A percentile compares a stretch with the other conserved stretches of the same genome.
Conservation (phyloP, 2,113 vertebrate species). For the Leuciscus idus region DNA sequence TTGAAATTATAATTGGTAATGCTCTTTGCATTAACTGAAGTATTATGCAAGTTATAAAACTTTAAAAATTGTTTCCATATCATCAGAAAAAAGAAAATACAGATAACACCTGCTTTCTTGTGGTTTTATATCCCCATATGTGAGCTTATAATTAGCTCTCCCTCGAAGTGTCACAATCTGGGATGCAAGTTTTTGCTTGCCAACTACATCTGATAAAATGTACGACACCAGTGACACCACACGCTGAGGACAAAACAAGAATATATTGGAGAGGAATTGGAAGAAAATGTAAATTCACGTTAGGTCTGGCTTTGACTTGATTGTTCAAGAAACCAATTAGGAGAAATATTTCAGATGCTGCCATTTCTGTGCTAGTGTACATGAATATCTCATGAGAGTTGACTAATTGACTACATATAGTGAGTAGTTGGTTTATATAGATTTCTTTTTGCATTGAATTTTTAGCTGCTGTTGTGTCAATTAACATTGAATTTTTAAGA, state of each 20-base stretch:
- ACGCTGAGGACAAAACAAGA: constrained; percentile 43
- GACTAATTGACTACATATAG: neutral
- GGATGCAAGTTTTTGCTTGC: constrained; percentile 61
- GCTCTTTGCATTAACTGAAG: neutral
- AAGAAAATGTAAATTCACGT: neutral
- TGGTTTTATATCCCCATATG: constrained; percentile 49
- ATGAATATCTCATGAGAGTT: neutral
- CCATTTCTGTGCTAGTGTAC: neutral
- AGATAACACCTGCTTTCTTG: constrained; percentile 42
- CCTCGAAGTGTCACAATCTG: constrained; percentile 66
- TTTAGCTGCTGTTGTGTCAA: neutral
- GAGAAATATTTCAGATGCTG: neutral
- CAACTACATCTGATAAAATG: constrained; percentile 63
- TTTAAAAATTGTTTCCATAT: neutral
- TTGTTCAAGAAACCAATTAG: neutral
- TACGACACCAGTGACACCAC: constrained; percentile 54
- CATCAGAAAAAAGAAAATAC: constrained; percentile 4
- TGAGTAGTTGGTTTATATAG: neutral
- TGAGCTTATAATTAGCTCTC: constrained; percentile 71
- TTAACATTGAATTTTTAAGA: neutral
- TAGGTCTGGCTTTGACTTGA: neutral
- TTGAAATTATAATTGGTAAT: neutral
- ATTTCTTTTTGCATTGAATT: no score
- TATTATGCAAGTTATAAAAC: neutral
- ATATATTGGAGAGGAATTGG: neutral